Base-by-base conservation (phyloP, 2,797 vertebrate genomes). In the Ispidina picta region DNA sequence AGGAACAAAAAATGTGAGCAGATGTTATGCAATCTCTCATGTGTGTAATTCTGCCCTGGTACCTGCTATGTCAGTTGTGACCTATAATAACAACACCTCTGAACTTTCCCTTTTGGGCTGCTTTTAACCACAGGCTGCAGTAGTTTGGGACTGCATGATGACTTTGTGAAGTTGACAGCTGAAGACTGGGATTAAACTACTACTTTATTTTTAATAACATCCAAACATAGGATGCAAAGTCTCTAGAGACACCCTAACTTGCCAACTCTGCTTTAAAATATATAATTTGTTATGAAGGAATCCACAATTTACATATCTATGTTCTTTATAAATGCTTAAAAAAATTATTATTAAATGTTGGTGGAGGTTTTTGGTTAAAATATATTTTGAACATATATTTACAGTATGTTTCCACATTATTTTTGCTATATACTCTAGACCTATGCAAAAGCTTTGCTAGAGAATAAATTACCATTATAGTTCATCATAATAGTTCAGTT, bases 371-470 rank as follows among this genome's bases (percentile, higher is more conserved):
- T 76, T 93, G 83, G 87, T 85, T 75, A 15, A 85, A 69, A 78
- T 70, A 70, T 54, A 83, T 92, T 74, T 60, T 55, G 46, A 88
- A 79, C 68, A 86, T 56, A 89, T 86, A 93, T 94, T 89, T 90
- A 76, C 37, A 39, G 26, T 41, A 46, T 51, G 28, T 79, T 94
- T 94, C 49, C 71, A 79, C 2, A 0, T 76, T 87, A 49, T 83
- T 91, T 88, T 89, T 91, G 43, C 35, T 86, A 35, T 64, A 64
- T 29, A 17, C 6, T 71, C 33, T 66, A 95, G 69, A 77, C 33
- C 51, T 81, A 35, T 28, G 52, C n/a, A 87, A 68, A 76, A 48
- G 2, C 8, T 78, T 78, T 52, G 12, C 33, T 89, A 88, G 26
- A 54, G 41, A 65, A 83, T 10, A 68, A 8, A 70, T 56, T 74